Percentiles rank a stretch among this genome's conserved stretches.
phyloP scores from a whole-genome alignment of 2,797 vertebrate genomes.

The Simalia tracyae region DNA sequence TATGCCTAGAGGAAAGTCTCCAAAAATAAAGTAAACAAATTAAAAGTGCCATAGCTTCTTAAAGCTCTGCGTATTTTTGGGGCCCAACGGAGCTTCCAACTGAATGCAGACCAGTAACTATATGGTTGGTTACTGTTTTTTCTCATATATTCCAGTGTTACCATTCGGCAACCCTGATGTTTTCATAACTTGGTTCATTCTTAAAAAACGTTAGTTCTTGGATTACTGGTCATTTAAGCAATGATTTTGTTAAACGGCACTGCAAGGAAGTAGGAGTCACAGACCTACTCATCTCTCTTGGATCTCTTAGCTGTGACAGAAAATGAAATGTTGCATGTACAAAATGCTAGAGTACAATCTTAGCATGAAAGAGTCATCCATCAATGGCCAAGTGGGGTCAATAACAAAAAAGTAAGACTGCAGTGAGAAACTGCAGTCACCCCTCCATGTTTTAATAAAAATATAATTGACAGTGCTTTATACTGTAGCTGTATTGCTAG shows the following conservation, averaged over 20 bases:
- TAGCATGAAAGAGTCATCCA: background rate
- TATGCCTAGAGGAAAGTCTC: background rate
- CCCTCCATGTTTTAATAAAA: constrained; percentile 3
- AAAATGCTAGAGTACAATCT: too few species aligned
- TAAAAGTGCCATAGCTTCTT: background rate
- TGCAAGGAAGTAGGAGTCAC: background rate
- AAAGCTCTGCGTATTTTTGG: background rate
- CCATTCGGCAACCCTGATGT: background rate
- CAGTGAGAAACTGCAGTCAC: constrained; percentile 1
- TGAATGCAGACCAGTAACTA: background rate
- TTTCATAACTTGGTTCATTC: background rate
- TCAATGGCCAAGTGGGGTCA: background rate
- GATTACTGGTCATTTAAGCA: background rate
- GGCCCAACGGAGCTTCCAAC: background rate
- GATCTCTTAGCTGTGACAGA: background rate
- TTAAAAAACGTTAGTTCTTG: background rate
- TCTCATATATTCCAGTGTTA: background rate
- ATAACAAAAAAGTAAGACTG: background rate
- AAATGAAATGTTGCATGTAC: background rate
- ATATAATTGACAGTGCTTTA: background rate
- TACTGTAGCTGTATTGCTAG: background rate
- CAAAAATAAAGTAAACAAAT: constrained; percentile 4
- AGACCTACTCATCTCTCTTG: background rate
- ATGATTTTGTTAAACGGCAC: background rate
- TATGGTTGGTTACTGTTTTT: background rate